These are phyloP conservation scores for Mirza zaza DNA, from an alignment of 2,113 vertebrate genomes.

Conservation along the genomic window DNA sequence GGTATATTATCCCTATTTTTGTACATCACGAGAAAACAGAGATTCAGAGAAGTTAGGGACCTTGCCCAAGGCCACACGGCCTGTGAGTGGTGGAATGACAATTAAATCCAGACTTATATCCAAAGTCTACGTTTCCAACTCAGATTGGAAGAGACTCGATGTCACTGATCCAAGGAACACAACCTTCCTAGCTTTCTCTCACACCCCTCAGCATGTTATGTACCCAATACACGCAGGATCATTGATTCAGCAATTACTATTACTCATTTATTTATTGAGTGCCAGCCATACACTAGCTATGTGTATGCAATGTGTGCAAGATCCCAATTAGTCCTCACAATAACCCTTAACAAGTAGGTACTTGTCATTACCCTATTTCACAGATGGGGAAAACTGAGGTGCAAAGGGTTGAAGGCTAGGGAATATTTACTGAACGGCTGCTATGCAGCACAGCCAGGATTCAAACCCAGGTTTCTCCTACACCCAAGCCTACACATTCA, in stretches of 20 bases:
- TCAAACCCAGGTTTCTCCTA: not conserved
- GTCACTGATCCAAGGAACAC: rapidly evolving
- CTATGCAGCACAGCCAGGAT: not conserved
- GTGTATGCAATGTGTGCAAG: not conserved
- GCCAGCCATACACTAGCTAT: not conserved
- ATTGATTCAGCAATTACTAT: rapidly evolving
- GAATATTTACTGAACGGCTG: not conserved
- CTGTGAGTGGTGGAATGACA: not conserved
- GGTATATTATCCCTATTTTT: not conserved
- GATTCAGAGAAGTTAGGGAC: not conserved
- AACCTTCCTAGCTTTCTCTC: not conserved
- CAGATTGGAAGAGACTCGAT: not conserved
- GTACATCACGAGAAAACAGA: not conserved
- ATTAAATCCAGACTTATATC: not conserved
- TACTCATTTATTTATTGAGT: rapidly evolving
- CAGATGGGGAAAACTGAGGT: not conserved
- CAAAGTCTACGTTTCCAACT: not conserved
- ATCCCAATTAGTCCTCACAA: not conserved
- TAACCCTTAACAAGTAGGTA: not conserved
- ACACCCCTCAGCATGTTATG: rapidly evolving
- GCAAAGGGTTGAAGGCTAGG: not conserved
- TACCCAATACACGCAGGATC: not conserved
- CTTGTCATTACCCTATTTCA: not conserved
- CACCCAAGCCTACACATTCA: not conserved
- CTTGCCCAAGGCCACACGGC: slow-evolving; percentile 7